Evolutionary conservation across 2,797 vertebrate species (phyloP).

Genomic region (Taenioides sp.): DNA sequence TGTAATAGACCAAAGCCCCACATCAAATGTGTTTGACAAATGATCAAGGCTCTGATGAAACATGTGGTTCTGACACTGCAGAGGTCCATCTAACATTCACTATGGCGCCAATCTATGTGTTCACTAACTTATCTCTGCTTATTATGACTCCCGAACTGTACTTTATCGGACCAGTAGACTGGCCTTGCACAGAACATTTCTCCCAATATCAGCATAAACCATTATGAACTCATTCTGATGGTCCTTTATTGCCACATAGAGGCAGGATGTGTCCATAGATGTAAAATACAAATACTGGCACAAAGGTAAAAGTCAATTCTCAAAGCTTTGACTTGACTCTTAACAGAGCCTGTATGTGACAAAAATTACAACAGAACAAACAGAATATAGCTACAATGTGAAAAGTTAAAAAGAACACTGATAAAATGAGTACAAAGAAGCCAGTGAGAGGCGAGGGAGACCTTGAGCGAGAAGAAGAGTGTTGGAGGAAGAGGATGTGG

Average conservation of each 20-base stretch:
- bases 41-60: not conserved
- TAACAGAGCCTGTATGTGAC: not conserved
- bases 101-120: not conserved
- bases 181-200: constrained; percentile 1
- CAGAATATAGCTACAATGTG: constrained; percentile 29
- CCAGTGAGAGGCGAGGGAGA: constrained; percentile 28
- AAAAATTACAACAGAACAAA: constrained; percentile 12
- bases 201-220: not conserved
- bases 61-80: not conserved
- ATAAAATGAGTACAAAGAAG: constrained; percentile 37
- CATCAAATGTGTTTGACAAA: constrained; percentile 1
- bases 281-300: not conserved
- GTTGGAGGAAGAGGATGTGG: constrained; percentile 53
- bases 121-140: constrained; percentile 4
- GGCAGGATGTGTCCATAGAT: not conserved
- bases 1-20: not conserved
- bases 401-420: constrained; percentile 28
- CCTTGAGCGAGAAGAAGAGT: constrained; percentile 55
- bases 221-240: not conserved
- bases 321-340: not conserved
- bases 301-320: not conserved
- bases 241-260: not conserved
- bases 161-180: constrained; percentile 1
- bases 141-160: constrained; percentile 5
- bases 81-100: not conserved